Percentiles rank a stretch among this genome's conserved stretches.
Evolutionary conservation across 2,888 invertebrate genomes (phyloP).

Genomic region (Pasiphila rectangulata): DNA sequence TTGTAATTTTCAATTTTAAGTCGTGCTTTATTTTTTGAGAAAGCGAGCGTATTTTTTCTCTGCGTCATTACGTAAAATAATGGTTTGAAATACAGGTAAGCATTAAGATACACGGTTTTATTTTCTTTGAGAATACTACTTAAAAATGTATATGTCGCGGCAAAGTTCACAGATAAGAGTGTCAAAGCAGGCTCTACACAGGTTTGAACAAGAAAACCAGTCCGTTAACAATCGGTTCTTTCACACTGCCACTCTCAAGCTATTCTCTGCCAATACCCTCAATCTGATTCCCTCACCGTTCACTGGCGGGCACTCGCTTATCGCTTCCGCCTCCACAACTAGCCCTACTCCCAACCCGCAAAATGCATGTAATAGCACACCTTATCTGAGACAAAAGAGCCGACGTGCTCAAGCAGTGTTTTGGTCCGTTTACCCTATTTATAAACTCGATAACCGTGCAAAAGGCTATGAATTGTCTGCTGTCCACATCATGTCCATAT

Average conservation of each 20-base stretch:
- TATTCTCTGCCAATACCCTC: conserved; percentile 58
- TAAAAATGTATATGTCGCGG: no score
- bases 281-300: conserved; percentile 70
- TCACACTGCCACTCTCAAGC: conserved; percentile 48
- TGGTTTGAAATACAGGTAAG: conserved; percentile 1
- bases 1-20: conserved; percentile 30
- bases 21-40: conserved; percentile 15
- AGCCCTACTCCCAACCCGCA: conserved; percentile 20
- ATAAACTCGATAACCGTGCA: conserved; percentile 38
- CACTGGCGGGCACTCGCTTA: conserved; percentile 44
- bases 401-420: conserved; percentile 44
- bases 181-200: neutral
- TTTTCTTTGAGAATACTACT: no score
- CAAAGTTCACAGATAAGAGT: conserved; percentile 3
- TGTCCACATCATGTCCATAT: conserved; percentile 36
- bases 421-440: conserved; percentile 44
- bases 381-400: conserved; percentile 61
- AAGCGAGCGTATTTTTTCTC: neutral
- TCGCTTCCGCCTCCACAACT: conserved; percentile 59
- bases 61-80: conserved; percentile 8
- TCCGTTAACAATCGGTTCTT: conserved; percentile 38
- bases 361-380: conserved; percentile 45
- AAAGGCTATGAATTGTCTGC: conserved; percentile 37
- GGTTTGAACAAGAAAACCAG: conserved; percentile 19
- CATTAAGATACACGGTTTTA: no score